These are phyloP conservation scores for Perca fluviatilis DNA, from an alignment of 2,113 vertebrate genomes.

Conservation along the genomic window DNA sequence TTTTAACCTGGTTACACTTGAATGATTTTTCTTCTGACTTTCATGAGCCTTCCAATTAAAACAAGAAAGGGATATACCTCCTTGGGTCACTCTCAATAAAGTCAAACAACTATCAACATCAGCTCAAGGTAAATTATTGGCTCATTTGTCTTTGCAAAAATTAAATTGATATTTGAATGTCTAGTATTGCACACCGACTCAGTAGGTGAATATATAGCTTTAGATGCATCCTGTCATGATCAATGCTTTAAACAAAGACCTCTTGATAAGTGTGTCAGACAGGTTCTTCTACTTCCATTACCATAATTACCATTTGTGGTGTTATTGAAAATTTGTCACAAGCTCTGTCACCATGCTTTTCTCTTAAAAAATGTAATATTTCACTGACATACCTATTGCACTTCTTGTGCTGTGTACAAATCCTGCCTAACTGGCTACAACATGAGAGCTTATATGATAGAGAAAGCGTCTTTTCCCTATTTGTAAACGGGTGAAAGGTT, in stretches of 20 bases:
- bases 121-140: constrained; percentile 7
- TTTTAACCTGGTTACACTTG: not conserved
- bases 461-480: not conserved
- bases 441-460: not conserved
- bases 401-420: not conserved
- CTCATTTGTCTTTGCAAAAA: constrained; percentile 30
- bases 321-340: constrained; percentile 51
- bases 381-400: not conserved
- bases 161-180: not conserved
- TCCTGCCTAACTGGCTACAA: not conserved
- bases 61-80: not conserved
- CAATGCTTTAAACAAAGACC: constrained; percentile 40
- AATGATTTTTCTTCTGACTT: not conserved
- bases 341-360: not conserved
- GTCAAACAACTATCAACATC: not conserved
- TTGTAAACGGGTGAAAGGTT: not conserved
- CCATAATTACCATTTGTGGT: constrained; percentile 46
- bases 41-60: not conserved
- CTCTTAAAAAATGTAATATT: not conserved
- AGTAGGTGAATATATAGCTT: not conserved
- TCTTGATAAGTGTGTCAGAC: constrained; percentile 34
- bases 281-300: constrained; percentile 14
- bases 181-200: not conserved
- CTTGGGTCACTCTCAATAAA: not conserved
- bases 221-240: constrained; percentile 5